Base-by-base conservation (phyloP, 2,888 invertebrate species). In the Leptopterna dolabrata region DNA sequence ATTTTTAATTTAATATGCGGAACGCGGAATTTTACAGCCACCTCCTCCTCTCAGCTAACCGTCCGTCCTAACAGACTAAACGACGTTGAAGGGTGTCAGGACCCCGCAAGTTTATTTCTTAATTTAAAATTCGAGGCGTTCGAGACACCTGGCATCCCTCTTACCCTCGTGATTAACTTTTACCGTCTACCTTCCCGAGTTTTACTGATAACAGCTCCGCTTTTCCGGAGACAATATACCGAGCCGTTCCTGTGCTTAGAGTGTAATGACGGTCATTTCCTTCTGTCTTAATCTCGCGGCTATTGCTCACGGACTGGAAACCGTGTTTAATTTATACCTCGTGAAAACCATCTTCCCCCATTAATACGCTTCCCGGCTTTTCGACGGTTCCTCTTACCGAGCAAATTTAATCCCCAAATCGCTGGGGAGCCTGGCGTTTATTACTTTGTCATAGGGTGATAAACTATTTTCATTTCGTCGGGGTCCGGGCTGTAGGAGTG, bases 181-280 rank as follows among this genome's bases (percentile, higher is more conserved):
- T 85, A 76, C 47, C 29, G 76, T 47, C 45, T 76, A 24, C 30
- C 51, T 36, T 43, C 45, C 51, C 47, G 47, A 45, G 45, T 83
- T 70, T 73, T 45, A 45, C 85, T 85, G 85, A 85, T 85, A 85
- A 84, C 70, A 51, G 70, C 78, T 9, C 16, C 78, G 7, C 43
- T 36, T 27, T n/a, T 29, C 43, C 19, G 30, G 55, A 81, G 51
- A 81, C 81, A 55, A 81, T 81, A 81, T 81, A 51, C 30, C 83
- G 19, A n/a, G 9, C 45, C 78, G 45, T 41, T 30, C 29, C 19
- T n/a, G 19, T 41, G 41, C 9, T 70, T 36, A 85, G 73, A 30
- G 85, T 85, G 85, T 85, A 85, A 85, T 85, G 85, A 73, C 85
- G 85, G 85, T 85, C 85, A 85, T 85, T 85, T 85, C 85, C 70